Conservation (phyloP, 1,140 invertebrate species). For the Chrysomallon squamiferum region DNA sequence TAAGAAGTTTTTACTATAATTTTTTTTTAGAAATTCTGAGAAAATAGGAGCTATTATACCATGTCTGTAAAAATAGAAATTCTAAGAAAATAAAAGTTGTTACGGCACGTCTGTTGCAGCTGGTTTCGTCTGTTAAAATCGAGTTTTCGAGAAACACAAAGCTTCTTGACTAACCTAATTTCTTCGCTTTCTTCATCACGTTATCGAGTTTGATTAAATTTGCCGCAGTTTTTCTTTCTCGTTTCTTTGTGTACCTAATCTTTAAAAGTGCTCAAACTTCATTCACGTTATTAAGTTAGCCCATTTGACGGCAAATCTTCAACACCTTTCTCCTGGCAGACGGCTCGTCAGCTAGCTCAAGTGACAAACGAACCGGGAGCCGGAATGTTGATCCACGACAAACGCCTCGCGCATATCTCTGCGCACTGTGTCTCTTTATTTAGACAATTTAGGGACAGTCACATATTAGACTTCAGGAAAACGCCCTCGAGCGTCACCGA, state of each 20-base stretch:
- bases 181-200: slow-evolving; percentile 29
- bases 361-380: too few relatives aligned
- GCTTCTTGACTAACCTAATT: slow-evolving; percentile 19
- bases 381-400: too few relatives aligned
- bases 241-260: slow-evolving; percentile 34
- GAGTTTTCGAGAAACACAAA: not conserved
- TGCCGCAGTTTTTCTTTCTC: slow-evolving; percentile 27
- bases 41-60: too few relatives aligned
- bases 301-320: slow-evolving; percentile 14
- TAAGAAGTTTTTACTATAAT: too few relatives aligned
- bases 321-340: slow-evolving; percentile 9
- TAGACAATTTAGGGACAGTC: slow-evolving; percentile 8
- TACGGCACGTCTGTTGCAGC: too few relatives aligned
- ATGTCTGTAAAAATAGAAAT: too few relatives aligned
- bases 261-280: slow-evolving; percentile 20
- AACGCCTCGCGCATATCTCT: not conserved
- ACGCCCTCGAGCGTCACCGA: not conserved
- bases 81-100: too few relatives aligned
- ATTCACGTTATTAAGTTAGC: slow-evolving; percentile 24
- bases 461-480: slow-evolving; percentile 1
- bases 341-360: not conserved
- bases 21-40: too few relatives aligned
- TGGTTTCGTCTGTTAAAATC: too few relatives aligned
- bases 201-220: slow-evolving; percentile 24
- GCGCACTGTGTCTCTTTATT: slow-evolving; percentile 5